Evolutionary conservation across 2,888 invertebrate species (phyloP).

Genomic region (Ernsta delagoae): DNA sequence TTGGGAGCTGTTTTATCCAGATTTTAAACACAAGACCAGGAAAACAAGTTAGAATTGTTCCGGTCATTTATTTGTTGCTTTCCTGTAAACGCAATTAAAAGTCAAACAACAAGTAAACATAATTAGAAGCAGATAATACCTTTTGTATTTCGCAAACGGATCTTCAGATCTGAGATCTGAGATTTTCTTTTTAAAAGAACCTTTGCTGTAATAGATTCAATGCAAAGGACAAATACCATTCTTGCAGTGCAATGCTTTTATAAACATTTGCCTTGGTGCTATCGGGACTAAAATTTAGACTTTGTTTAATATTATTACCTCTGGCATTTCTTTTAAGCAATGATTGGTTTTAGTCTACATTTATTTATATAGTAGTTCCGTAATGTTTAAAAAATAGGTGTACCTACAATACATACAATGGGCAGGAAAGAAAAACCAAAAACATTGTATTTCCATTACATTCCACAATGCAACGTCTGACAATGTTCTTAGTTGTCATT

Average conservation of each 20-base stretch:
- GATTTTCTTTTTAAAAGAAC: background rate
- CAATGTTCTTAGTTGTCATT: no score
- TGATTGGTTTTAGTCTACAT: no score
- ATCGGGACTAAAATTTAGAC: no score
- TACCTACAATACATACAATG: no score
- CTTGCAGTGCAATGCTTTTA: background rate
- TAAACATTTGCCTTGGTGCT: background rate
- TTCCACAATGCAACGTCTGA: no score
- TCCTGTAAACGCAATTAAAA: slow-evolving; percentile 6
- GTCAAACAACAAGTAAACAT: slow-evolving; percentile 9
- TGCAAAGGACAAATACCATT: background rate
- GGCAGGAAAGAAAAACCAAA: no score
- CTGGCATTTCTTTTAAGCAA: no score
- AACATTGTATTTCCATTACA: no score
- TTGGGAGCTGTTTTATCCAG: no score
- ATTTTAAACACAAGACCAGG: background rate
- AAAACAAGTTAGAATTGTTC: background rate
- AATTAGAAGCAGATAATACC: slow-evolving; percentile 14
- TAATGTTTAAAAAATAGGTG: no score
- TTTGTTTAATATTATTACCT: no score
- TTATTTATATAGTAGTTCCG: no score
- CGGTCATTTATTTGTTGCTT: slow-evolving; percentile 7
- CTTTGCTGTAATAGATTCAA: background rate
- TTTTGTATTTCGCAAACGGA: slow-evolving; percentile 4
- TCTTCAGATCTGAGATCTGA: background rate